Percentiles rank a stretch among this genome's conserved stretches.
These are phyloP conservation scores for Oncorhynchus clarkii DNA, from an alignment of 2,113 vertebrate genomes.

Conservation along the genomic window DNA sequence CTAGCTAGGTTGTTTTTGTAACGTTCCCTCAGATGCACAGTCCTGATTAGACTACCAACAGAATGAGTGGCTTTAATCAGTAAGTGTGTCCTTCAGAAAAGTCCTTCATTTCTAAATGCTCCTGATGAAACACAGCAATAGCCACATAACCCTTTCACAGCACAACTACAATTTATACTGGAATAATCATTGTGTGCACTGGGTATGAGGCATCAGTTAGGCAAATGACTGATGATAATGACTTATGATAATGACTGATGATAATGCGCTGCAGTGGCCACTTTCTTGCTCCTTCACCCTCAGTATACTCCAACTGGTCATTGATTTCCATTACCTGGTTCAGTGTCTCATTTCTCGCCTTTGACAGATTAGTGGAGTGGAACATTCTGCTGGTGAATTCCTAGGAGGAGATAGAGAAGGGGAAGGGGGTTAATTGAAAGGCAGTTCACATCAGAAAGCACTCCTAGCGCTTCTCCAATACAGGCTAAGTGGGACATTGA, in stretches of 20 bases:
- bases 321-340: conserved; percentile 25
- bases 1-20: neutral
- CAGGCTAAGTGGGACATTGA: neutral
- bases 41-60: neutral
- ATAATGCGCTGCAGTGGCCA: neutral
- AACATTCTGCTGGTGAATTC: conserved; percentile 2
- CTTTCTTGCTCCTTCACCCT: neutral
- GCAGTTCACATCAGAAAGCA: neutral
- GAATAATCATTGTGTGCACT: conserved; percentile 5
- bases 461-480: neutral
- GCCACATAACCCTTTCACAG: conserved; percentile 2
- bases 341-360: conserved; percentile 19
- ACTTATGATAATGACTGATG: neutral
- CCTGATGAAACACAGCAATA: conserved; percentile 1
- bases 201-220: conserved; percentile 7
- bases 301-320: conserved; percentile 13
- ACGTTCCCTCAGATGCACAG: neutral
- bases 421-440: neutral
- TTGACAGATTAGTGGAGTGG: conserved; percentile 20
- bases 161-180: conserved; percentile 1
- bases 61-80: neutral
- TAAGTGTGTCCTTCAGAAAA: conserved; percentile 3
- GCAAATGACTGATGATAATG: conserved; percentile 2
- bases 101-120: neutral
- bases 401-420: neutral